These are phyloP conservation scores for Synanthedon formicaeformis DNA, from an alignment of 2,888 invertebrate genomes.

Conservation along the genomic window DNA sequence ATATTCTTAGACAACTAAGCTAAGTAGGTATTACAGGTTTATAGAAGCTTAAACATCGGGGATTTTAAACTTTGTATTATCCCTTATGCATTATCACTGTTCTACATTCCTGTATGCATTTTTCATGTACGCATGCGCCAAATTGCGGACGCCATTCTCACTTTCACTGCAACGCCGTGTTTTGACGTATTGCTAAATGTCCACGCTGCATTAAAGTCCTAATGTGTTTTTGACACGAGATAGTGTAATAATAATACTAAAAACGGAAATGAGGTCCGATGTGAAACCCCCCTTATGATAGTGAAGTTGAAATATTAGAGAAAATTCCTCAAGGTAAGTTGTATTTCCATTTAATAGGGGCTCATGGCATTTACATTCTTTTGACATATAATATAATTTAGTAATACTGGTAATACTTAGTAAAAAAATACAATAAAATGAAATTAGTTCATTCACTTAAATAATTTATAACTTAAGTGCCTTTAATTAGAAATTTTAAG, in stretches of 20 bases:
- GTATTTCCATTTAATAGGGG: slow-evolving; percentile 1
- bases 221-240: slow-evolving; percentile 67
- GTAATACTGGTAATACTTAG: no score
- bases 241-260: slow-evolving; percentile 19
- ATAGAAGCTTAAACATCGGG: no score
- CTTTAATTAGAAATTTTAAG: no score
- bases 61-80: no score
- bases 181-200: slow-evolving; percentile 56
- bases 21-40: no score
- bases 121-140: slow-evolving; percentile 49
- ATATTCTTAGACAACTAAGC: no score
- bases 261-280: slow-evolving; percentile 41
- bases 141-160: slow-evolving; percentile 55
- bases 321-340: slow-evolving; percentile 35
- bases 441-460: no score
- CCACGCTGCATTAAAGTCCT: slow-evolving; percentile 33
- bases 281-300: slow-evolving; percentile 58
- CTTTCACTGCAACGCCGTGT: slow-evolving; percentile 54
- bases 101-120: background rate
- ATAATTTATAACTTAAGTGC: no score
- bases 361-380: slow-evolving; percentile 8
- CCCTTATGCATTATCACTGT: no score
- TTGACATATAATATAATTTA: no score
- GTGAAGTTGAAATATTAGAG: slow-evolving; percentile 33
- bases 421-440: no score